A percentile compares a stretch with the other conserved stretches of the same genome.
phyloP scores from a whole-genome alignment of 2,113 vertebrate species.

The Psittacula cyanocephala region DNA sequence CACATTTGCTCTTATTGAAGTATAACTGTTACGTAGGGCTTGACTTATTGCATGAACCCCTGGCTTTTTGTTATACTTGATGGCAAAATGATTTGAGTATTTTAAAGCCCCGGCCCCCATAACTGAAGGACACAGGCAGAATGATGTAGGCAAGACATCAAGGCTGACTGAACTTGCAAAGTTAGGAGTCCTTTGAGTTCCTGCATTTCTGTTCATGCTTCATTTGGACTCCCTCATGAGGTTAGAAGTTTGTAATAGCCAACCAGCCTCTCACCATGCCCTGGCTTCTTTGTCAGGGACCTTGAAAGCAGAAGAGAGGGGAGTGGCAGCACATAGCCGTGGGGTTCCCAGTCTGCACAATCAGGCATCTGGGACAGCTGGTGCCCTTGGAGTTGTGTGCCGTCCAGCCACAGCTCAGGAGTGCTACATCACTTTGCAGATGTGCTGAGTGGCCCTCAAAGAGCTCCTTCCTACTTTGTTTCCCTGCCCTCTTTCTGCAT shows the following conservation, averaged over 20 bases:
- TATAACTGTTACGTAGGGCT: background rate
- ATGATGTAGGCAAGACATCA: background rate
- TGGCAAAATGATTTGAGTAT: background rate
- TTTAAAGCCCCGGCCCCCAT: background rate
- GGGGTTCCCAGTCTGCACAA: too few relatives aligned
- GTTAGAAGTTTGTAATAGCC: background rate
- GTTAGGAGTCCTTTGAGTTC: background rate
- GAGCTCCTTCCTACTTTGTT: background rate
- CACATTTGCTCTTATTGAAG: background rate
- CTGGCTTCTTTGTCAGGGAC: background rate
- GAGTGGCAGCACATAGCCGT: fast-evolving
- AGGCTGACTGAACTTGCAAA: background rate
- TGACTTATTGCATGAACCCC: background rate
- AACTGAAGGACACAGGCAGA: background rate
- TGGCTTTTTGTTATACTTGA: background rate
- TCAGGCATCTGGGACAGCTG: background rate
- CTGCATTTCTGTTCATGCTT: background rate
- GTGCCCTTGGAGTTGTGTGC: background rate
- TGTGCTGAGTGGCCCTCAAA: background rate
- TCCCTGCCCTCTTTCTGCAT: background rate
- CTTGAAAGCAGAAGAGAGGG: background rate
- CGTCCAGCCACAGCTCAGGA: background rate
- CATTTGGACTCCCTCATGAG: background rate
- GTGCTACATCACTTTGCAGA: background rate
- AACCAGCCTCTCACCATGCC: background rate